phyloP scores from a whole-genome alignment of 2,888 invertebrate genomes.

The Allolobophora icterica region DNA sequence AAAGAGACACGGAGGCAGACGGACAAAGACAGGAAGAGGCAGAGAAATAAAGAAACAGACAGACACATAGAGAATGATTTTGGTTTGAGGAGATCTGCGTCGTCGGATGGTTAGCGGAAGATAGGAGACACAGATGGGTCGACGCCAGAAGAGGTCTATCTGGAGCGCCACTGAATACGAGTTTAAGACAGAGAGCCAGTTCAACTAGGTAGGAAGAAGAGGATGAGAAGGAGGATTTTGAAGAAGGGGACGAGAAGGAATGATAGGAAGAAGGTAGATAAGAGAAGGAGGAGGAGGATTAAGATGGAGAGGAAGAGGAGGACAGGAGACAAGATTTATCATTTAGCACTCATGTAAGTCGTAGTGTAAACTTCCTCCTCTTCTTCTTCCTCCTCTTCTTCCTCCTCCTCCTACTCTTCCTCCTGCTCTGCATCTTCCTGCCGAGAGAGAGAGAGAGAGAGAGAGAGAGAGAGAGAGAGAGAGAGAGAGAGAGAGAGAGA shows the following conservation, averaged over 20 bases:
- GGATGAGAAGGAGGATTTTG: neutral
- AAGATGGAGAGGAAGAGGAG: no score
- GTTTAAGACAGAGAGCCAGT: neutral
- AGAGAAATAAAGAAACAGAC: neutral
- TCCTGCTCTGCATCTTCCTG: neutral
- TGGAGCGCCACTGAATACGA: neutral
- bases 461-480: no score
- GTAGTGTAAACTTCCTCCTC: neutral
- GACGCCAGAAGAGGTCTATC: neutral
- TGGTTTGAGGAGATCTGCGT: no score
- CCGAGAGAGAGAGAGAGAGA: no score
- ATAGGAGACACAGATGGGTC: no score
- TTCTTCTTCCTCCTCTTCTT: neutral
- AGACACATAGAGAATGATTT: no score
- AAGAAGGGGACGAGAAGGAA: no score
- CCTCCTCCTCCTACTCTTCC: conserved; percentile 3
- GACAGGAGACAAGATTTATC: neutral
- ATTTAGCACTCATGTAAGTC: neutral
- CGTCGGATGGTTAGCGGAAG: no score
- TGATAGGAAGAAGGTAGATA: neutral
- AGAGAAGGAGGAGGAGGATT: neutral
- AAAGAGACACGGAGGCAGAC: neutral
- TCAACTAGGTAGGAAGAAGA: neutral
- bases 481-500: no score
- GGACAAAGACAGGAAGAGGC: neutral